Conservation (phyloP, 2,797 vertebrate species). For the Passerculus sandwichensis region DNA sequence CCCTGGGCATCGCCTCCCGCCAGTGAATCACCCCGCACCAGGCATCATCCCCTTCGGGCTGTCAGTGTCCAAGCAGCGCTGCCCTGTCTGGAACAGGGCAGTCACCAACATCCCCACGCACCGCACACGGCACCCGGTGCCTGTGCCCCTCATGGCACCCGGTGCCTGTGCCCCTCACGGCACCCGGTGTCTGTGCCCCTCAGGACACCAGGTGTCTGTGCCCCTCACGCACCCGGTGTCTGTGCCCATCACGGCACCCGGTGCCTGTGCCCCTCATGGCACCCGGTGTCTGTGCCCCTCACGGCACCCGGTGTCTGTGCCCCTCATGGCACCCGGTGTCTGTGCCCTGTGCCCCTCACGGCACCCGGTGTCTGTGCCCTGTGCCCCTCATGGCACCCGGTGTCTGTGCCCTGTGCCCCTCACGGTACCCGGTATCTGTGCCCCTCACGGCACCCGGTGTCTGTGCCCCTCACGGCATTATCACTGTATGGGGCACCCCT, state of each 20-base stretch:
- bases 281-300: accelerated
- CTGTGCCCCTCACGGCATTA: background rate
- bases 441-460: background rate
- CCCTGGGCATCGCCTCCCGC: background rate
- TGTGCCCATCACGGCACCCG: too few relatives aligned
- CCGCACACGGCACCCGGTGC: too few relatives aligned
- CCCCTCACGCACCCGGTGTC: background rate
- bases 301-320: background rate
- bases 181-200: accelerated
- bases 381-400: background rate
- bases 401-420: too few relatives aligned
- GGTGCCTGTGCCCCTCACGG: background rate
- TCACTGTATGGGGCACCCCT: accelerated
- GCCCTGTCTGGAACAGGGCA: background rate
- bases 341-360: too few relatives aligned
- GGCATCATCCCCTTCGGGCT: background rate
- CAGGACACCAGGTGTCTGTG: accelerated
- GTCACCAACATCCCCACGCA: background rate
- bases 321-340: too few relatives aligned
- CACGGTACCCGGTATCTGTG: accelerated
- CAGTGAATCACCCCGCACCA: too few relatives aligned
- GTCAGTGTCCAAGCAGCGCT: background rate
- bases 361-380: accelerated
- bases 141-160: background rate
- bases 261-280: background rate